Base-by-base conservation (phyloP, 2,797 vertebrate genomes). In the Menidia menidia region DNA sequence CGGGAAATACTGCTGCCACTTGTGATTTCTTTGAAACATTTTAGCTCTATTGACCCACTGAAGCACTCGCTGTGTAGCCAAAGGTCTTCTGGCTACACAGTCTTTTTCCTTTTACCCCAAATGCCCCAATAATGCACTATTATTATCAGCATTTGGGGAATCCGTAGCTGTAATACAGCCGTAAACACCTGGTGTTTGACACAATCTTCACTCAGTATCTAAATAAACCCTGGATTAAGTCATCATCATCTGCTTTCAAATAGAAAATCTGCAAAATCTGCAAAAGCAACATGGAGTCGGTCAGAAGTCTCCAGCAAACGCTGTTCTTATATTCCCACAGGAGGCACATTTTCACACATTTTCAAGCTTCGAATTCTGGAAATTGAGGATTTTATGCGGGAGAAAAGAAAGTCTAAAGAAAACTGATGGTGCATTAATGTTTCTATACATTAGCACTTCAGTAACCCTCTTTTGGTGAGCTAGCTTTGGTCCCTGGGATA, bases 1-100 rank as follows among this genome's bases (percentile, higher is more conserved):
- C 61, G 50, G 39, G 55, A 82, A 72, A 64, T 64, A 58, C 47
- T 70, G 19, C 12, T 48, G 59, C 51, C 8, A 18, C 35, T 14
- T 75, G 48, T 54, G 73, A 81, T 56, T 76, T 65, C 33, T 63
- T 5, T 4, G 19, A 69, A 71, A 50, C 39, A 48, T 68, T 64
- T 48, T 6, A 51, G 43, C 53, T 59, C 31, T 19, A 53, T 53
- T 68, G 58, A 60, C 35, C 33, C 9, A 19, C 45, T 16, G 59
- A 13, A 42, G 60, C 4, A 19, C 55, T 56, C n/a, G 8, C 47
- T 39, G n/a, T 25, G 25, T 33, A 58, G 35, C 60, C 50, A n/a
- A 52, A 71, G 59, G 50, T 60, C 60, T 50, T 30, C 39, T 4
- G 7, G n/a, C 25, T 25, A 25, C 25, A 25, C 1, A 1, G 25